Percentiles rank a stretch among this genome's conserved stretches.
These are phyloP conservation scores for Hyperoplus lanceolatus DNA, from an alignment of 2,797 vertebrate species.

Conservation along the genomic window DNA sequence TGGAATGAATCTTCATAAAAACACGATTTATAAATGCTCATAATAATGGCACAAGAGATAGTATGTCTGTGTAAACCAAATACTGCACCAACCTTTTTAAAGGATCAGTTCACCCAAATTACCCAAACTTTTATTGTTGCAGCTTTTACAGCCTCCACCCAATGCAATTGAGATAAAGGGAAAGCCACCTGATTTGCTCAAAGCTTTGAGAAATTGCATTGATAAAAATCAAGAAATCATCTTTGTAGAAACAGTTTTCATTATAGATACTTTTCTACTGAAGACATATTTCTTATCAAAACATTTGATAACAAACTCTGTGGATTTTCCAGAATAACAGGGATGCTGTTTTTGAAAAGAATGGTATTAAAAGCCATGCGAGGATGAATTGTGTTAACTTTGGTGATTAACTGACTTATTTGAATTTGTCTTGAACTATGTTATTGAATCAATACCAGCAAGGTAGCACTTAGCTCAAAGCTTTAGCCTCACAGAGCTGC, in stretches of 20 bases:
- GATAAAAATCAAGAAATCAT: background rate
- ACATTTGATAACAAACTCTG: background rate
- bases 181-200: background rate
- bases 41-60: constrained; percentile 41
- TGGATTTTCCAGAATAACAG: too few relatives aligned
- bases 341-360: background rate
- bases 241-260: background rate
- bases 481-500: background rate
- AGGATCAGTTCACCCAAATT: constrained; percentile 32
- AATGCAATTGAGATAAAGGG: background rate
- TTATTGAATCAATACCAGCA: background rate
- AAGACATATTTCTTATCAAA: background rate
- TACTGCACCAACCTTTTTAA: constrained; percentile 41
- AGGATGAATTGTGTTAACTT: background rate
- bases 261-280: background rate
- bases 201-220: background rate
- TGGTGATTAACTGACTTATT: background rate
- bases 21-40: constrained; percentile 34
- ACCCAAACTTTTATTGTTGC: background rate
- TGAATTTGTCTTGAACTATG: background rate
- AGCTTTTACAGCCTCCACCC: background rate
- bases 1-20: constrained; percentile 31
- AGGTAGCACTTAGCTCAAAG: background rate
- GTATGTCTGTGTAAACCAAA: constrained; percentile 30
- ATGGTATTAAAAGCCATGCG: background rate